phyloP scores from a whole-genome alignment of 2,888 invertebrate species.

The Myopa testacea region DNA sequence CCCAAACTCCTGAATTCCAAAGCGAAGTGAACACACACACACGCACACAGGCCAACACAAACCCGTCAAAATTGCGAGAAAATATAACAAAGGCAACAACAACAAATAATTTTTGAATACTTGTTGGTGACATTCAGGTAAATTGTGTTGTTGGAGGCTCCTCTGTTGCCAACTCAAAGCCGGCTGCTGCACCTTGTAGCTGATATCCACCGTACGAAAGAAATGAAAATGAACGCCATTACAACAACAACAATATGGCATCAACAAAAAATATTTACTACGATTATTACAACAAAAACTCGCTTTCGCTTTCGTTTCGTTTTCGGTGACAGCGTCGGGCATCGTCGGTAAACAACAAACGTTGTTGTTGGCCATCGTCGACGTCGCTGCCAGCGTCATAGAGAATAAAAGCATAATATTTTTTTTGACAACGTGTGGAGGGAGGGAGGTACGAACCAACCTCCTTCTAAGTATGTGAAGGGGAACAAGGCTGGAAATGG shows the following conservation, averaged over 20 bases:
- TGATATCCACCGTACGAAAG: constrained; percentile 9
- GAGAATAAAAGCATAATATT: background rate
- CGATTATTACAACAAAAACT: background rate
- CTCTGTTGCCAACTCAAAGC: too few relatives aligned
- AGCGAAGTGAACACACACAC: constrained; percentile 28
- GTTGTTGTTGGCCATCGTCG: background rate
- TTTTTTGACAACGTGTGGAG: background rate
- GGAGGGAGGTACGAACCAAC: too few relatives aligned
- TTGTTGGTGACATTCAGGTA: constrained; percentile 5
- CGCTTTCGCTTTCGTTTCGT: background rate
- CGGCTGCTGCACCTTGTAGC: background rate
- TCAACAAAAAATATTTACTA: background rate
- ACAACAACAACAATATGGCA: background rate
- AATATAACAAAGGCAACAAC: background rate
- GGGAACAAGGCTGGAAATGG: background rate
- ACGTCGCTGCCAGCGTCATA: background rate
- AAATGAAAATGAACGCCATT: background rate
- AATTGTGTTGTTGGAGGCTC: background rate
- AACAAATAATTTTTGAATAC: background rate
- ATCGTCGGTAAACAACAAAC: background rate
- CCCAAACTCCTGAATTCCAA: constrained; percentile 25
- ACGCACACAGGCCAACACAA: background rate
- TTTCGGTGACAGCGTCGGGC: background rate
- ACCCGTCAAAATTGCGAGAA: background rate
- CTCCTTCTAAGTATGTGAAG: too few relatives aligned